Base-by-base conservation (phyloP, 2,113 vertebrate species). In the Phasianus colchicus region DNA sequence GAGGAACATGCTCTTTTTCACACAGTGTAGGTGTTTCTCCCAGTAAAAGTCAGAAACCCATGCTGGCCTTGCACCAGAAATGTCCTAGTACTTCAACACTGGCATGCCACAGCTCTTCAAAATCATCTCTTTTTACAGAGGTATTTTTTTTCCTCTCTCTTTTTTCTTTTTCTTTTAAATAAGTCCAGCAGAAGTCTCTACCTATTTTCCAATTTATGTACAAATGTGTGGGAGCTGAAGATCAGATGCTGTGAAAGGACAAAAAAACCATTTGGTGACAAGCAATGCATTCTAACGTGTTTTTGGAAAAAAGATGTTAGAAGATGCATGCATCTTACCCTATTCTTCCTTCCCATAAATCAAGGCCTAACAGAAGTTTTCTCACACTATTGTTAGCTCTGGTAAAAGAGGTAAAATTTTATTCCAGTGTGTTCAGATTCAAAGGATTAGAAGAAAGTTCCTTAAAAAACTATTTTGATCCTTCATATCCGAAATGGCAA, bases 401-500 rank as follows among this genome's bases (percentile, higher is more conserved):
- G 45, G n/a, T 50, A 91, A 88, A 86, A 0, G 1, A 70, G 45
- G 54, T 79, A 34, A 77, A 42, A 58, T 19, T 96, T 96, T 96
- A 97, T 95, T 96, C 66, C 73, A 79, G 45, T 30, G 42, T 22
- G 15, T 92, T 86, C 50, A 42, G 42, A 38, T 61, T 55, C 66
- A 79, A 83, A 71, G 3, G 21, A 8, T 77, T 77, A 30, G 18
- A 70, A 86, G 38, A 58, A 87, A 90, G 40, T 8, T 77, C 22
- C 55, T 30, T 9, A 18, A 77, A 92, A 83, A 10, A 22, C 83
- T 95, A 92, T 25, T 96, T 75, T 60, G 74, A 7, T 17, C 82
- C 91, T 8, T 43, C 55, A 29, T 89, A n/a, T 71, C 21, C 36
- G 45, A 96, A 95, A 58, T 95, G 92, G 79, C 99, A 99, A 25